Conservation (phyloP, 2,113 vertebrate genomes). For the Picathartes gymnocephalus region DNA sequence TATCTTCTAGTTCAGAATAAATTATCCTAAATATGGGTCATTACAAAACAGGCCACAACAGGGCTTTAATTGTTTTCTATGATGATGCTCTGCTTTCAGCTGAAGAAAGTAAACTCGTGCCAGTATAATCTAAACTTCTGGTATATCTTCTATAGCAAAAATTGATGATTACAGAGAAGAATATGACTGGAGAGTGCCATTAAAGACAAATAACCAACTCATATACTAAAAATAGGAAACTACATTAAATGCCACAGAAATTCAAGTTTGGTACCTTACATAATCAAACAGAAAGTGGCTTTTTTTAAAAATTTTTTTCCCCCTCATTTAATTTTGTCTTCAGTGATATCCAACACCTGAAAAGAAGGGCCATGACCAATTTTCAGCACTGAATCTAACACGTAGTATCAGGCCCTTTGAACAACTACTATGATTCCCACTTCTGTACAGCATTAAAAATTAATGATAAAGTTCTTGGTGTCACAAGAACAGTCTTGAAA, state of each 20-base stretch:
- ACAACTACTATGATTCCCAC: neutral
- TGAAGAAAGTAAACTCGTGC: neutral
- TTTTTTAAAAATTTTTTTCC: too few relatives aligned
- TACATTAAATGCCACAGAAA: neutral
- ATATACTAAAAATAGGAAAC: neutral
- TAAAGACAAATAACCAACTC: neutral
- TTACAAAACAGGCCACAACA: neutral
- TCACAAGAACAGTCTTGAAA: neutral
- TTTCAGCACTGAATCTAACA: neutral
- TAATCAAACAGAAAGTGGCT: neutral
- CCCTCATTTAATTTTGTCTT: neutral
- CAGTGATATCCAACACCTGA: neutral
- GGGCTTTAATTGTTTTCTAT: neutral
- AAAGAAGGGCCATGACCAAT: neutral
- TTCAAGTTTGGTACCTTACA: neutral
- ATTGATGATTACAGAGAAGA: neutral
- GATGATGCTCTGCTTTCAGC: neutral
- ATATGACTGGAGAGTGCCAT: fast-evolving
- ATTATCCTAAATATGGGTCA: neutral
- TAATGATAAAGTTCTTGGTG: neutral
- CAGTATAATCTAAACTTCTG: neutral
- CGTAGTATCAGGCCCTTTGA: neutral
- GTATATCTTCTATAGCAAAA: neutral
- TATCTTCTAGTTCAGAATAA: neutral
- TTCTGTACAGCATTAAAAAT: neutral